Percentiles rank a stretch among this genome's conserved stretches.
phyloP scores from a whole-genome alignment of 2,888 invertebrate genomes.

The Lasioglossum zephyrum region DNA sequence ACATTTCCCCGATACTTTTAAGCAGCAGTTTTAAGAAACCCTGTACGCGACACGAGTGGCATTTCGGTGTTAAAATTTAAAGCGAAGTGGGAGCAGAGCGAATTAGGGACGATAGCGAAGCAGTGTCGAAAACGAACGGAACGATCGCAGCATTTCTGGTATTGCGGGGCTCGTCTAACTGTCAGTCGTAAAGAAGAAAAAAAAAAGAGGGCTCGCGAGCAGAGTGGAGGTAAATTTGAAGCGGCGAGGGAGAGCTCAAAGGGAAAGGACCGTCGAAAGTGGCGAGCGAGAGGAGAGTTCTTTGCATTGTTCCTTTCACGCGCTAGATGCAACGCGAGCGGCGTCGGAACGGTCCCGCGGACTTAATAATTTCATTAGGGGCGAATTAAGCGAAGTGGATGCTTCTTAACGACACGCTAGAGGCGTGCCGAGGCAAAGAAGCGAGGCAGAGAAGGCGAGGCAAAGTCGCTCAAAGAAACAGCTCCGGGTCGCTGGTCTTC shows the following conservation, averaged over 20 bases:
- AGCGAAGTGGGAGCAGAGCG: too few species aligned
- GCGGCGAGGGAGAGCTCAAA: neutral
- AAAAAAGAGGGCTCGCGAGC: neutral
- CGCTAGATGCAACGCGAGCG: neutral
- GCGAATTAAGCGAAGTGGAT: constrained; percentile 21
- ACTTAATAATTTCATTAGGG: constrained; percentile 38
- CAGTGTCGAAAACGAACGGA: too few species aligned
- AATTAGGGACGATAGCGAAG: too few species aligned
- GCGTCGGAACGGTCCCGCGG: neutral
- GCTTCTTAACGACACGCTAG: neutral
- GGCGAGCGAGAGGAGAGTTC: neutral
- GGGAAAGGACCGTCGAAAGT: neutral
- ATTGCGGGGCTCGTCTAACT: neutral
- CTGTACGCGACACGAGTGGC: too few species aligned
- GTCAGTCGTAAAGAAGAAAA: neutral
- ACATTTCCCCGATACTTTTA: too few species aligned
- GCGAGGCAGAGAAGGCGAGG: neutral
- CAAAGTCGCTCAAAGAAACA: constrained; percentile 3
- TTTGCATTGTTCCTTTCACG: neutral
- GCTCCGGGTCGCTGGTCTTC: neutral
- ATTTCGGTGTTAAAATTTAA: too few species aligned
- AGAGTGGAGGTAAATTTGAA: neutral
- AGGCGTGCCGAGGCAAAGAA: neutral
- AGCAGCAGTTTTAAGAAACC: too few species aligned
- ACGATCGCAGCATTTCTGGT: neutral